Conservation (phyloP, 64 coral and sea anemone genomes). For the Actinia equina region DNA sequence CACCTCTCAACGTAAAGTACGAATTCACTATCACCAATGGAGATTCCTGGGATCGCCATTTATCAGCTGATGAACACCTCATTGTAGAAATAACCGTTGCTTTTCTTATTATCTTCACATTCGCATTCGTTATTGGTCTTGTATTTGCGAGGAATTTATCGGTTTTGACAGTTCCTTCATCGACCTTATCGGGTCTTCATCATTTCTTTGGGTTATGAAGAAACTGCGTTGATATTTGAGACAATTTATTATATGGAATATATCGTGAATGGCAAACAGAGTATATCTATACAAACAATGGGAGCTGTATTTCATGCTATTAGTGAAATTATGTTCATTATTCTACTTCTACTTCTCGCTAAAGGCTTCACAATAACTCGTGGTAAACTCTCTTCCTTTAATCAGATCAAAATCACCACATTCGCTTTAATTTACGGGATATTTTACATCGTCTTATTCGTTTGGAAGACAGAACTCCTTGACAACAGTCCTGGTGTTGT, state of each 20-base stretch:
- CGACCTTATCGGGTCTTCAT: conserved; percentile 60
- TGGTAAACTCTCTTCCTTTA: conserved; percentile 4
- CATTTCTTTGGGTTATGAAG: conserved; percentile 37
- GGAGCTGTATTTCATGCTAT: conserved; percentile 31
- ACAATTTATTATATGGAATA: conserved; percentile 21
- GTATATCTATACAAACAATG: conserved; percentile 5
- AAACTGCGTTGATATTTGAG: conserved; percentile 29
- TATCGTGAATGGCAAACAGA: conserved; percentile 9
- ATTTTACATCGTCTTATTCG: conserved; percentile 44
- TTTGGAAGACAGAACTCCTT: conserved; percentile 23
- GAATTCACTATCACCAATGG: conserved; percentile 66
- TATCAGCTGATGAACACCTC: conserved; percentile 34
- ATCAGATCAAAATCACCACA: conserved; percentile 27
- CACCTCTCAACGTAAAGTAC: conserved; percentile 44
- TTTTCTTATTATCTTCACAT: conserved; percentile 3
- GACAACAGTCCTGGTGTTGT: not conserved
- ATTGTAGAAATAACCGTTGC: conserved; percentile 21
- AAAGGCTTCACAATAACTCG: conserved; percentile 76
- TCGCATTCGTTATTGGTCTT: conserved; percentile 5
- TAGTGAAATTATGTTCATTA: conserved; percentile 50
- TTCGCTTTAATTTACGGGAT: conserved; percentile 52
- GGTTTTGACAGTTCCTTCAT: conserved; percentile 37
- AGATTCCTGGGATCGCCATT: conserved; percentile 57
- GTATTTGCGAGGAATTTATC: conserved; percentile 28
- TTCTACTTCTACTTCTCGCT: conserved; percentile 51